Evolutionary conservation across 37 sponge, comb jelly and placozoan species (phyloP).

Genomic region (Hexactinellida sp.): DNA sequence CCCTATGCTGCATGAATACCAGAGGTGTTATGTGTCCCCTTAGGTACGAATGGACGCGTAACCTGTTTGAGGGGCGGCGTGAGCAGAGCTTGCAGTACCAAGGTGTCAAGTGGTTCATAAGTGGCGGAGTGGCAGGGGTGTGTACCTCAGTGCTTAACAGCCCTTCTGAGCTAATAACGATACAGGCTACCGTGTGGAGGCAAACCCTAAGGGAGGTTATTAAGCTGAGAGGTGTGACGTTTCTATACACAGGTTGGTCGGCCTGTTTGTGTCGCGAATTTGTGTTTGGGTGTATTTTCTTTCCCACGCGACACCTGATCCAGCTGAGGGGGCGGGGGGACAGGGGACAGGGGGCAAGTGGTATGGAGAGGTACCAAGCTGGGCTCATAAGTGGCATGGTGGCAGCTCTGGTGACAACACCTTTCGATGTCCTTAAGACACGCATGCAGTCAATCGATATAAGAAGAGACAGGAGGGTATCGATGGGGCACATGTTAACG

Average conservation of each 20-base stretch:
- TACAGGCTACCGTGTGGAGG: slow-evolving; percentile 59
- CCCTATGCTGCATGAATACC: too few relatives aligned
- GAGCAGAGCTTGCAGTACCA: not conserved
- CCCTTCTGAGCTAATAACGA: slow-evolving; percentile 77
- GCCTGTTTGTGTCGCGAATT: slow-evolving; percentile 60
- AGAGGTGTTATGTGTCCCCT: too few relatives aligned
- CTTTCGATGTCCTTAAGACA: not conserved
- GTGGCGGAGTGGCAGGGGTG: slow-evolving; percentile 57
- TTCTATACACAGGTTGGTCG: slow-evolving; percentile 46
- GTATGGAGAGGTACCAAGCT: not conserved
- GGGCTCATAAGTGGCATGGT: not conserved
- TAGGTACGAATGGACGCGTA: not conserved
- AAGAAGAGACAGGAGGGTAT: not conserved
- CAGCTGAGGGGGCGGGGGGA: not conserved
- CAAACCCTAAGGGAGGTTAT: slow-evolving; percentile 53
- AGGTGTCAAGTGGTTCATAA: slow-evolving; percentile 37
- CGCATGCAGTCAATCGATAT: not conserved
- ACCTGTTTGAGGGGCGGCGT: not conserved
- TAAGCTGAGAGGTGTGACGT: slow-evolving; percentile 33
- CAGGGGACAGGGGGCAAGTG: not conserved
- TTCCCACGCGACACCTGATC: slow-evolving; percentile 22
- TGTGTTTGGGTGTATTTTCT: slow-evolving; percentile 56
- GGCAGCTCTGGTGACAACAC: not conserved
- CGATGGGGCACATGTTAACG: not conserved
- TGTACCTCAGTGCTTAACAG: slow-evolving; percentile 33